Conservation (phyloP, 2,113 vertebrate genomes). For the Xenotilapia leptura region DNA sequence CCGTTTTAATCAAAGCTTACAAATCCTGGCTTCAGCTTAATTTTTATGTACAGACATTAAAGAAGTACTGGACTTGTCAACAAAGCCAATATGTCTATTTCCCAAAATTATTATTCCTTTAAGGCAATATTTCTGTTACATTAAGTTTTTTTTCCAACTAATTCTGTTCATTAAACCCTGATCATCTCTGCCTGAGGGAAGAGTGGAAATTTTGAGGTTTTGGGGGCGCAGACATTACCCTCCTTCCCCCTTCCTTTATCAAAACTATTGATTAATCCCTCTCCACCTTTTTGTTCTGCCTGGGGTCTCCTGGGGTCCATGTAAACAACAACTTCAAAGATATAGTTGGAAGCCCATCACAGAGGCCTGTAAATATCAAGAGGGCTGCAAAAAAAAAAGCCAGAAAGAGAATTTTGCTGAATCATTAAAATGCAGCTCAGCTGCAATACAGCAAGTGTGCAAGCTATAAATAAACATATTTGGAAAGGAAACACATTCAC, state of each 20-base stretch:
- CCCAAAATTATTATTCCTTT: background rate
- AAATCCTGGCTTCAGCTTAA: background rate
- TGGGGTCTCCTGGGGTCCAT: background rate
- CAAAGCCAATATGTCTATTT: background rate
- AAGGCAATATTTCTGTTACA: background rate
- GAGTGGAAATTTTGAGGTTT: background rate
- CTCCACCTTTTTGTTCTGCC: background rate
- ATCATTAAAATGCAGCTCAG: conserved; percentile 23
- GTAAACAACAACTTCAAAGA: background rate
- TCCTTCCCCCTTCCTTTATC: background rate
- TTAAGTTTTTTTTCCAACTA: fast-evolving
- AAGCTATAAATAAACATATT: background rate
- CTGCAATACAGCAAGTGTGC: conserved; percentile 15
- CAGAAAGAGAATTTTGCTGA: conserved; percentile 21
- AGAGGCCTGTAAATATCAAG: background rate
- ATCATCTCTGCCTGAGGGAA: background rate
- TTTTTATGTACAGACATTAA: background rate
- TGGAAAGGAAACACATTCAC: background rate
- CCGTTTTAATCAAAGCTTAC: background rate
- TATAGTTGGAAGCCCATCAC: background rate
- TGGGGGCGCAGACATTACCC: background rate
- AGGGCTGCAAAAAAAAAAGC: background rate
- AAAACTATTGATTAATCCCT: background rate
- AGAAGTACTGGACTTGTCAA: background rate
- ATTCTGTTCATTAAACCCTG: background rate